Percentiles rank a stretch among this genome's conserved stretches.
Conservation (phyloP, 92 coral and sea anemone genomes). For the Porites evermanni region DNA sequence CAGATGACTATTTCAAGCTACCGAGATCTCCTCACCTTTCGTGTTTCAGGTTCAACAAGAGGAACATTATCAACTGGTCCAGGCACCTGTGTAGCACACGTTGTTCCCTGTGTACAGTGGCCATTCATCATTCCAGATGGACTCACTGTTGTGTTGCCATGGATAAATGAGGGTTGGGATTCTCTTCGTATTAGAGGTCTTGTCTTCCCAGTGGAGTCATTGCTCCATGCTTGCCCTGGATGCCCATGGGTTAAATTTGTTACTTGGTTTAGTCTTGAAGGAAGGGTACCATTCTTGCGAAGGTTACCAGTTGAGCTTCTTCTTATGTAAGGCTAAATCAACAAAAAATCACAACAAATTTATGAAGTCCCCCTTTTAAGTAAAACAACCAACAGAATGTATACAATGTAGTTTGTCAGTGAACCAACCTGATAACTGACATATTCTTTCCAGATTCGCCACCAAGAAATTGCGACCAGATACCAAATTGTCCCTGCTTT, state of each 20-base stretch:
- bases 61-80: slow-evolving; percentile 88
- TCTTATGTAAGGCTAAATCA: slow-evolving; percentile 63
- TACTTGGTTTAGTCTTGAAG: slow-evolving; percentile 75
- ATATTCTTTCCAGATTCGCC: slow-evolving; percentile 93
- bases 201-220: slow-evolving; percentile 59
- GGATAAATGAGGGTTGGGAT: slow-evolving; percentile 80
- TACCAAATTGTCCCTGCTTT: slow-evolving; percentile 90
- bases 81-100: slow-evolving; percentile 60
- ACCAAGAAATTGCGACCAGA: slow-evolving; percentile 91
- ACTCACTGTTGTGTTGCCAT: slow-evolving; percentile 54
- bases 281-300: slow-evolving; percentile 80
- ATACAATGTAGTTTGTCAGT: background rate
- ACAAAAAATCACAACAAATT: background rate
- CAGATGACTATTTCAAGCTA: background rate
- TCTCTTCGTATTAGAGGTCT: slow-evolving; percentile 75
- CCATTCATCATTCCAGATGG: slow-evolving; percentile 77
- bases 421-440: slow-evolving; percentile 78
- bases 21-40: slow-evolving; percentile 73
- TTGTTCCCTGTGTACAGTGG: slow-evolving; percentile 58
- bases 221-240: slow-evolving; percentile 82
- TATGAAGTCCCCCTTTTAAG: background rate
- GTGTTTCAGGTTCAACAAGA: slow-evolving; percentile 83
- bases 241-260: slow-evolving; percentile 52
- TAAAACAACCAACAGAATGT: too few relatives aligned
- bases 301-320: slow-evolving; percentile 92